Percentiles rank a stretch among this genome's conserved stretches.
These are phyloP conservation scores for Lasioglossum malachurum DNA, from an alignment of 2,888 invertebrate species.

Conservation along the genomic window DNA sequence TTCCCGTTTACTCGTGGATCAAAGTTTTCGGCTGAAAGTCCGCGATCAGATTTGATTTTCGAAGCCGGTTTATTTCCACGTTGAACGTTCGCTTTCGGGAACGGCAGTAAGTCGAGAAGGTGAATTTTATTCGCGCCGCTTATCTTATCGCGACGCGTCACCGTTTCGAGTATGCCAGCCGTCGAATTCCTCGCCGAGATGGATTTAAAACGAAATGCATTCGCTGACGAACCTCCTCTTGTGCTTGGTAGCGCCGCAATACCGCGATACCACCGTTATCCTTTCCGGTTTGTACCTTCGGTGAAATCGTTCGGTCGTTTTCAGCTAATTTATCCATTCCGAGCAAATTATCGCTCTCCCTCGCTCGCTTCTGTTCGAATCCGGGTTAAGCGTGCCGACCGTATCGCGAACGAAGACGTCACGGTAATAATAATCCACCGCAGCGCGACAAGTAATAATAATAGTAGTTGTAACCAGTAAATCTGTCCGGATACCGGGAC, in stretches of 20 bases:
- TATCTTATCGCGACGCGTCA: slow-evolving; percentile 59
- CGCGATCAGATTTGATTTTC: slow-evolving; percentile 5
- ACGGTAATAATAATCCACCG: not conserved
- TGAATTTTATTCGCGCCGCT: slow-evolving; percentile 52
- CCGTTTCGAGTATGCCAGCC: slow-evolving; percentile 41
- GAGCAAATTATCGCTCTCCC: too few species aligned
- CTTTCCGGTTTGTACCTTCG: not conserved
- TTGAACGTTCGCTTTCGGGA: not conserved
- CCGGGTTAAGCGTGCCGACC: too few species aligned
- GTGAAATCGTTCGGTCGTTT: too few species aligned
- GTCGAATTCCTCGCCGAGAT: slow-evolving; percentile 10
- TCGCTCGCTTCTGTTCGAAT: too few species aligned
- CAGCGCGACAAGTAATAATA: not conserved
- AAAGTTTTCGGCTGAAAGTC: not conserved
- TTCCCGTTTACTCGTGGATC: not conserved
- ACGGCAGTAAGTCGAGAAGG: slow-evolving; percentile 30
- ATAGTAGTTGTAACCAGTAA: too few species aligned
- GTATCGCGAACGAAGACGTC: not conserved
- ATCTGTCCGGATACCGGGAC: not conserved
- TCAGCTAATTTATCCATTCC: too few species aligned
- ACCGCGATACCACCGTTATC: too few species aligned
- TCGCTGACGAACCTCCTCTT: not conserved
- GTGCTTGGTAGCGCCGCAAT: too few species aligned
- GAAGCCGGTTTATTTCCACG: not conserved
- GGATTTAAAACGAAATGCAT: slow-evolving; percentile 23